Evolutionary conservation across 2,888 invertebrate genomes (phyloP), one percentile per base, ranked within the genome.

Genomic region (Toxonevra muliebris): DNA sequence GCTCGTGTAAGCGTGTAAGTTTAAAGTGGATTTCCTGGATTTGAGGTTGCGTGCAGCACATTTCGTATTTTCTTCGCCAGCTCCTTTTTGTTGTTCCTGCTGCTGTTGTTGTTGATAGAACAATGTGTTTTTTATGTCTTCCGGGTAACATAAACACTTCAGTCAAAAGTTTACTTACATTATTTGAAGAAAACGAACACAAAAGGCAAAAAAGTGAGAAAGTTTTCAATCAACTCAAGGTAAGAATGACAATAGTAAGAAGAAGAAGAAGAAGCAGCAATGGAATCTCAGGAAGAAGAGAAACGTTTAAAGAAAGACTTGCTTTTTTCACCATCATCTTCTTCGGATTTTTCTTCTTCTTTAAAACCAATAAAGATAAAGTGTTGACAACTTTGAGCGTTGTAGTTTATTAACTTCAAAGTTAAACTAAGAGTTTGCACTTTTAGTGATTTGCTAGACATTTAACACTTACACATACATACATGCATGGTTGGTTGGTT

Each of bases 61-160:
- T 66, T 17, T 19, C 66, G 17, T 19, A 17, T 19, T 53, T 19
- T 12, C 17, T 11, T 53, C 7, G 7, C 3, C 7, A 30, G 30
- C 7, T 2, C 10, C 43, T 43, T n/a, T 7, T 41, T 15, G 30
- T 45, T 67, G 65, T 55, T 50, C 19, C 19, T 58, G 20, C 10
- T 66, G 55, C 19, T 67, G 48, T 61, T 66, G 19, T 58, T 57
- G 54, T 42, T 62, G 76, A 72, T 4, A 30, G 30, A 30, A 30
- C 30, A 30, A 30, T 69, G 73, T 74, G 71, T 71, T 76, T 80
- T 77, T 80, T 80, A 79, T 78, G 77, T 79, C 80, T 80, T 80
- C 81, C 80, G 80, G 78, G 72, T 73, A 79, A 77, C 79, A 79
- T 80, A 80, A 80, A 79, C 81, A 80, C 79, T 80, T 76, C 73